phyloP scores from a whole-genome alignment of 2,113 vertebrate genomes.

The Catharus minimus region DNA sequence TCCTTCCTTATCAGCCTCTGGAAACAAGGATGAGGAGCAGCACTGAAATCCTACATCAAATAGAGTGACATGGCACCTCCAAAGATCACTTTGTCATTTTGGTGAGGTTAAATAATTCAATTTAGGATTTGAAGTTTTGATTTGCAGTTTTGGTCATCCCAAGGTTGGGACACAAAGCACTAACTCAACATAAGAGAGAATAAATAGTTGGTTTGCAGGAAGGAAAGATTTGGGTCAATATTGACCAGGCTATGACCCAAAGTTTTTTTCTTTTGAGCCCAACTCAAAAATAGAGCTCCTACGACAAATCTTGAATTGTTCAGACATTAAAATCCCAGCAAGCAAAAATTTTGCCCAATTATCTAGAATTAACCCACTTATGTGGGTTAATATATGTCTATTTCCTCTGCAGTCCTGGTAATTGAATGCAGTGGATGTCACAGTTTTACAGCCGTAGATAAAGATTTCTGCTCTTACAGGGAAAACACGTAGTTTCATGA shows the following conservation, averaged over 20 bases:
- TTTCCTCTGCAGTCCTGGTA: neutral
- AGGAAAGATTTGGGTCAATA: neutral
- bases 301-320: neutral
- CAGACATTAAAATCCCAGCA: neutral
- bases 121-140: neutral
- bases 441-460: neutral
- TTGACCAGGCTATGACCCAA: neutral
- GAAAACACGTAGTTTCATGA: accelerated
- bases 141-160: neutral
- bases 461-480: neutral
- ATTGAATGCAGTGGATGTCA: neutral
- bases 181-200: neutral
- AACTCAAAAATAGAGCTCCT: neutral
- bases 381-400: neutral
- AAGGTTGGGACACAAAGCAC: neutral
- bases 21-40: neutral
- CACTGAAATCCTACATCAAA: neutral
- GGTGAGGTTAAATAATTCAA: neutral
- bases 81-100: neutral
- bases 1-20: neutral
- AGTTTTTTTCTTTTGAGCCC: neutral
- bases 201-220: neutral
- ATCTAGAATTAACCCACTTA: neutral
- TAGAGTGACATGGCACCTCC: neutral
- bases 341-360: neutral